phyloP scores from a whole-genome alignment of 2,113 vertebrate species.

The Syrrhaptes paradoxus region DNA sequence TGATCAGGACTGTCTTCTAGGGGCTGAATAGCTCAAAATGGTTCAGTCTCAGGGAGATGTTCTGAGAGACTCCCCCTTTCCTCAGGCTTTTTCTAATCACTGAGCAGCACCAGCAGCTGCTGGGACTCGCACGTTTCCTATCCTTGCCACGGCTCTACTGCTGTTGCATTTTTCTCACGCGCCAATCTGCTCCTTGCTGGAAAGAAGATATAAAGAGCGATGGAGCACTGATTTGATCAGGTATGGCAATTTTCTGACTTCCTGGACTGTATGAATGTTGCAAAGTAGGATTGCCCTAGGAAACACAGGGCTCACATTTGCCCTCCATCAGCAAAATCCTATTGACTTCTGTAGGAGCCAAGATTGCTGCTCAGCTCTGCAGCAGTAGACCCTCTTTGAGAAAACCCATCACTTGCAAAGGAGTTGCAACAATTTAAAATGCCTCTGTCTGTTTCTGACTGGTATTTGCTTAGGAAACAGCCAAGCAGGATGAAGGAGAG shows the following conservation, averaged over 20 bases:
- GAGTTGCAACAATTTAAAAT: background rate
- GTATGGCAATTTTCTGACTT: background rate
- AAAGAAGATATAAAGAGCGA: background rate
- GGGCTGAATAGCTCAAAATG: background rate
- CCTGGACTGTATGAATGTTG: background rate
- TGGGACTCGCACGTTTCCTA: accelerated
- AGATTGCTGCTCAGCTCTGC: background rate
- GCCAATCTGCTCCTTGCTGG: background rate
- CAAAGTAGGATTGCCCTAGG: background rate
- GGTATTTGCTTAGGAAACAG: background rate
- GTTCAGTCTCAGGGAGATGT: background rate
- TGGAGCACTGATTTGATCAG: background rate
- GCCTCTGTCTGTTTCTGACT: background rate
- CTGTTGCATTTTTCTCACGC: background rate
- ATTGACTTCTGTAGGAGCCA: background rate
- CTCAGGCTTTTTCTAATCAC: background rate
- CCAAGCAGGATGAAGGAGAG: background rate
- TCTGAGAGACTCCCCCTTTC: background rate
- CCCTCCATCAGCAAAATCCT: background rate
- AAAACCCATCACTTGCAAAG: background rate
- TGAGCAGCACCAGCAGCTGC: background rate
- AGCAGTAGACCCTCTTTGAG: background rate
- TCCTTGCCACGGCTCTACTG: background rate
- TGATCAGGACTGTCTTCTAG: background rate
- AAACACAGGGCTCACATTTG: background rate